Evolutionary conservation across 1,140 invertebrate genomes (phyloP).

Genomic region (Melipona quadrifasciata): DNA sequence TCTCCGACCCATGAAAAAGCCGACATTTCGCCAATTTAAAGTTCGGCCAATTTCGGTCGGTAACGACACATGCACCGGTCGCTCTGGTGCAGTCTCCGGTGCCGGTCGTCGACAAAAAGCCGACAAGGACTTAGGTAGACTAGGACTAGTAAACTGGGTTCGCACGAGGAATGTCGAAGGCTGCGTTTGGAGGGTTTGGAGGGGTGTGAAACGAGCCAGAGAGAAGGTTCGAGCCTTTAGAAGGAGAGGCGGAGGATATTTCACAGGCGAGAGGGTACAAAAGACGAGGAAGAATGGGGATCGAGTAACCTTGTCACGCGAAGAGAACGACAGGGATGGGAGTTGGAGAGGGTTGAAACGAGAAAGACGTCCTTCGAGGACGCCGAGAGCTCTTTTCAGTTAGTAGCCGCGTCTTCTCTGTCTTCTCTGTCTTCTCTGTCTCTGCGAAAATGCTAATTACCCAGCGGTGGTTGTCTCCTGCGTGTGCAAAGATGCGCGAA

Average conservation of each 20-base stretch:
- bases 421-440: no score
- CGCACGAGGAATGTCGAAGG: not conserved
- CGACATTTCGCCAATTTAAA: not conserved
- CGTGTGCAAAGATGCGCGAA: conserved; percentile 52
- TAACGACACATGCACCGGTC: no score
- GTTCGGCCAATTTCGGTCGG: not conserved
- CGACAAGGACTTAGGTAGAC: not conserved
- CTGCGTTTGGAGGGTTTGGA: not conserved
- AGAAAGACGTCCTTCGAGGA: conserved; percentile 16
- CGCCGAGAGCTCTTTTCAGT: not conserved
- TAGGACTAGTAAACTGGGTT: conserved; percentile 7
- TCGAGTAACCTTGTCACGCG: conserved; percentile 9
- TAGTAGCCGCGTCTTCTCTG: not conserved
- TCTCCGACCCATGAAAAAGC: not conserved
- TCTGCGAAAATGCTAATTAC: conserved; percentile 65
- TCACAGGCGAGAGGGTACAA: not conserved
- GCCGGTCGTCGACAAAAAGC: not conserved
- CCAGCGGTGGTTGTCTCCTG: conserved; percentile 44
- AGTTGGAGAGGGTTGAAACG: not conserved
- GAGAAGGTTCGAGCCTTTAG: not conserved
- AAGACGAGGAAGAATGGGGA: conserved; percentile 3
- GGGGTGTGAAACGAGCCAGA: not conserved
- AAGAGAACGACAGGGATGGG: not conserved
- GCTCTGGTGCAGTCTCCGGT: not conserved
- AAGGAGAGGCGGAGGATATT: conserved; percentile 18